Evolutionary conservation across 2,113 vertebrate genomes (phyloP).

Genomic region (Acrocephalus kingi): DNA sequence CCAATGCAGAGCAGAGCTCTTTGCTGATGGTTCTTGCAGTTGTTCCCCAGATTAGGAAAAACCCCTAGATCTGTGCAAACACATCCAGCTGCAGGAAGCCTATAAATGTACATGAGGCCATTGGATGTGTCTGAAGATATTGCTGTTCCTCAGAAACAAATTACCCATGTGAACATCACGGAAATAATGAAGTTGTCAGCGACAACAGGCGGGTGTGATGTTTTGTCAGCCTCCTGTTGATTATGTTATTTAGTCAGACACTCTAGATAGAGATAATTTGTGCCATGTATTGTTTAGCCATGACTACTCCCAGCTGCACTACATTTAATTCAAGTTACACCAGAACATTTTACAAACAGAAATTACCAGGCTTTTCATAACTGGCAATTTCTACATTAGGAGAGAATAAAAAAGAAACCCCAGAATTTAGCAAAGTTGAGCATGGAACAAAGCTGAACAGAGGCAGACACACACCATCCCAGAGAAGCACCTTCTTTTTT

Average conservation of each 20-base stretch:
- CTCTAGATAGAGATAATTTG: conserved; percentile 36
- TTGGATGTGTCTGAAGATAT: conserved; percentile 7
- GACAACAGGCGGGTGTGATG: background rate
- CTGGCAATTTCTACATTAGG: conserved; percentile 59
- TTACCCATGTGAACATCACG: conserved; percentile 25
- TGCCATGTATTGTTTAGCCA: conserved; percentile 35
- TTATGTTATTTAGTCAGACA: conserved; percentile 30
- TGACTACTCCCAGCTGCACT: conserved; percentile 55
- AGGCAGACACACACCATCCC: background rate
- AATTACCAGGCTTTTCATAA: conserved; percentile 53
- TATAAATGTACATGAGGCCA: background rate
- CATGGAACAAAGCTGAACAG: background rate
- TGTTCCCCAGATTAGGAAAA: conserved; percentile 33
- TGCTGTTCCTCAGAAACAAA: conserved; percentile 24
- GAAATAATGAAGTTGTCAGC: conserved; percentile 62
- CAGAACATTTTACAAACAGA: conserved; percentile 45
- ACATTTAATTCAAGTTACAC: conserved; percentile 40
- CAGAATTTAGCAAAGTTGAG: background rate
- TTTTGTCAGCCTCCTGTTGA: conserved; percentile 33
- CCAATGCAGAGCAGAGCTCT: background rate
- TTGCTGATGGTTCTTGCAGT: background rate
- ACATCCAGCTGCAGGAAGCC: conserved; percentile 32
- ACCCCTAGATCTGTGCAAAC: background rate
- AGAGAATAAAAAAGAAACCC: background rate
- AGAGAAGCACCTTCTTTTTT: background rate